Evolutionary conservation across 2,113 vertebrate genomes (phyloP).

Genomic region (Chunga burmeisteri): DNA sequence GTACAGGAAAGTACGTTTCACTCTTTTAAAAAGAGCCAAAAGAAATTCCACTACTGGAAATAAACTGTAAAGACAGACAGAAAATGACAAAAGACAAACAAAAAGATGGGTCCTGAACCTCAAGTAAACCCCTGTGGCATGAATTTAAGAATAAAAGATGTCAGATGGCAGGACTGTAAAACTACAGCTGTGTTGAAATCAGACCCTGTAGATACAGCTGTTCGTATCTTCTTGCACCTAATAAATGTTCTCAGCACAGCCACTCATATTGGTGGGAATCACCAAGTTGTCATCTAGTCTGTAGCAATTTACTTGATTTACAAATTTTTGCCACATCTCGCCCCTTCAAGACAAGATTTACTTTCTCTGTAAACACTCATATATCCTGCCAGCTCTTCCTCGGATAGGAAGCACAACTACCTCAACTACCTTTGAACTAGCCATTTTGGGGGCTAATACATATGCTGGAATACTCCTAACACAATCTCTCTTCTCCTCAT

Average conservation of each 20-base stretch:
- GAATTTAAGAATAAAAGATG: neutral
- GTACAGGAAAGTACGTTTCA: neutral
- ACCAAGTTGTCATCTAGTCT: neutral
- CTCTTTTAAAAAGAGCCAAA: neutral
- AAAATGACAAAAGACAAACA: neutral
- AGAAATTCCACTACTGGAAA: neutral
- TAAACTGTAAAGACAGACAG: neutral
- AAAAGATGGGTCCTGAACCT: neutral
- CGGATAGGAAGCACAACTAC: neutral
- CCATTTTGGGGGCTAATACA: neutral
- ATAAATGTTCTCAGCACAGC: neutral
- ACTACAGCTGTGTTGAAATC: neutral
- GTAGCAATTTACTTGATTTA: neutral
- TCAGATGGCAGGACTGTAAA: neutral
- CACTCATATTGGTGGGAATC: neutral
- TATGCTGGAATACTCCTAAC: neutral
- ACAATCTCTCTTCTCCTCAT: neutral
- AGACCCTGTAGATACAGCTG: neutral
- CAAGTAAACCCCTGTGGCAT: neutral
- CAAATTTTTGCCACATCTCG: neutral
- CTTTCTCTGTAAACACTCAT: neutral
- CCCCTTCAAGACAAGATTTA: neutral
- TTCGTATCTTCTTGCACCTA: neutral
- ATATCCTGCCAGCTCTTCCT: neutral
- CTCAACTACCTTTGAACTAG: neutral